Evolutionary conservation across 2,113 vertebrate species (phyloP).

Genomic region (Progne subis): DNA sequence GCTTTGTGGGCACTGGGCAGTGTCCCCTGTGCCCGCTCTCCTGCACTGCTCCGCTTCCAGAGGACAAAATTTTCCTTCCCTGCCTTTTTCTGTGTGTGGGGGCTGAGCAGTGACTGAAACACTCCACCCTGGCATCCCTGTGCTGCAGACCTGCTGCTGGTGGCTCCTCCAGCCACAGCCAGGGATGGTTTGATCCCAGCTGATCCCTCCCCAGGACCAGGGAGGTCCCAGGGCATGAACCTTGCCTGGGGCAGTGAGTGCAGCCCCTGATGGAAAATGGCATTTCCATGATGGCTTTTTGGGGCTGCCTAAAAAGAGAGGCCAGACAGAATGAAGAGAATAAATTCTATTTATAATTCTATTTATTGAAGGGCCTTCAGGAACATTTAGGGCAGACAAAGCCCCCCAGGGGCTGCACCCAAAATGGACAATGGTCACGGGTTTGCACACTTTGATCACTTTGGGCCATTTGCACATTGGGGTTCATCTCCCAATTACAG

Average conservation of each 20-base stretch:
- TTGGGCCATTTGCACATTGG: no score
- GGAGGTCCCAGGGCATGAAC: background rate
- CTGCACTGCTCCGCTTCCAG: background rate
- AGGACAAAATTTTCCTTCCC: background rate
- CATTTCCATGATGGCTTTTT: background rate
- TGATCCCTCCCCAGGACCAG: background rate
- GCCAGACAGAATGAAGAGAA: rapidly evolving
- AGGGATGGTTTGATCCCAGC: background rate
- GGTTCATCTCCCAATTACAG: no score
- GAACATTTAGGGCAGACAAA: no score
- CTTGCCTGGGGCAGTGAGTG: background rate
- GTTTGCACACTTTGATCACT: no score
- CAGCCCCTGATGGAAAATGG: background rate
- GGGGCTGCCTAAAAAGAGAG: background rate
- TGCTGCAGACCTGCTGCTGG: background rate
- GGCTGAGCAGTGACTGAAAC: background rate
- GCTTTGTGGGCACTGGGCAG: background rate
- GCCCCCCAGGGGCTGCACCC: no score
- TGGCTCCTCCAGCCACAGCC: background rate
- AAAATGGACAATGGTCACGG: no score
- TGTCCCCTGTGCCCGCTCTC: background rate
- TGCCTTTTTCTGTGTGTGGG: background rate
- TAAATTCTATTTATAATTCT: background rate
- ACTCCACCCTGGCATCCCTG: rapidly evolving
- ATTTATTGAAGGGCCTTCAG: background rate